Percentiles rank a stretch among this genome's conserved stretches.
These are phyloP conservation scores for Callosobruchus maculatus DNA, from an alignment of 2,888 invertebrate genomes.

Conservation along the genomic window DNA sequence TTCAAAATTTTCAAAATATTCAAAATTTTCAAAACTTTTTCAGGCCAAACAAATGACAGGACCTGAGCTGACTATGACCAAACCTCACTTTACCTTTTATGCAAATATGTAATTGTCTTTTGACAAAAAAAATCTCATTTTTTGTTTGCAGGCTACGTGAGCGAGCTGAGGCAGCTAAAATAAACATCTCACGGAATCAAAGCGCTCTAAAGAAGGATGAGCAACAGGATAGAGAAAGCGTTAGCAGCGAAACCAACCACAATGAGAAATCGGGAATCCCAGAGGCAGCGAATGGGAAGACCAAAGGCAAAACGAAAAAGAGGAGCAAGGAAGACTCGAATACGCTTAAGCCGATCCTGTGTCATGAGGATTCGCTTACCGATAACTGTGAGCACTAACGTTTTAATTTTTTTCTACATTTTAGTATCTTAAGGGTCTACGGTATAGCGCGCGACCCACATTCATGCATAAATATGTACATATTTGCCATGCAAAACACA, in stretches of 20 bases:
- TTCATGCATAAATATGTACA: no score
- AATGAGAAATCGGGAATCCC: slow-evolving; percentile 57
- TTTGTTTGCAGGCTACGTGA: slow-evolving; percentile 57
- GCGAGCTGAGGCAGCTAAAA: slow-evolving; percentile 77
- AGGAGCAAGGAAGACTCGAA: slow-evolving; percentile 41
- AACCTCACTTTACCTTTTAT: no score
- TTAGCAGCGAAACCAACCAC: slow-evolving; percentile 79
- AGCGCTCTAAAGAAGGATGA: slow-evolving; percentile 27
- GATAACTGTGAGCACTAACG: slow-evolving; percentile 49
- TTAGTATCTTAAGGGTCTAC: no score
- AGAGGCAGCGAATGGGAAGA: slow-evolving; percentile 52
- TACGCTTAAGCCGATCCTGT: slow-evolving; percentile 46
- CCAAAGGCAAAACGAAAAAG: slow-evolving; percentile 54
- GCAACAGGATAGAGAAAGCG: slow-evolving; percentile 69
- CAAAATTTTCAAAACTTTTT: no score
- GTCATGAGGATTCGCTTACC: slow-evolving; percentile 55
- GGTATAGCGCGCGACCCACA: no score
- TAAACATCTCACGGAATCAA: slow-evolving; percentile 62
- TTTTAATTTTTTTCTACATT: not conserved
- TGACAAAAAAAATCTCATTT: not conserved
- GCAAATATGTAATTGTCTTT: not conserved
- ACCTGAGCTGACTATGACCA: no score
- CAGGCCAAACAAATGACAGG: no score
- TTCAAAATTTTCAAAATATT: no score
- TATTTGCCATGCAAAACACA: no score